Evolutionary conservation across 2,888 invertebrate species (phyloP), one percentile per base, ranked within the genome.

Genomic region (Taphrorychus bicolor): DNA sequence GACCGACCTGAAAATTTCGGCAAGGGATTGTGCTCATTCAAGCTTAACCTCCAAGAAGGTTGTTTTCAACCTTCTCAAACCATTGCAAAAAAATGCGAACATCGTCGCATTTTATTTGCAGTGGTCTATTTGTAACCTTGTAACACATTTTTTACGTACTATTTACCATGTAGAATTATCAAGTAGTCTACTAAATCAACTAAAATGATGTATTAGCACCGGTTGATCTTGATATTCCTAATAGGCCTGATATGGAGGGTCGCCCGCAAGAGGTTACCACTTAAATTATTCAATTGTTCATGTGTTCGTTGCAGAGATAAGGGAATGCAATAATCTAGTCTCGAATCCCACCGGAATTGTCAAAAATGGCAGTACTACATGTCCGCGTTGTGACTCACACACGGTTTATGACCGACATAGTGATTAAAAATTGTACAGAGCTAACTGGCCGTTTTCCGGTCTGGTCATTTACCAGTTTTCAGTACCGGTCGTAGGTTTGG

Each of bases 341-440:
- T 63, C 51, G 60, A 71, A 72, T 71, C 73, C 73, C 72, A 73
- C 73, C 69, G 68, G 69, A 67, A 71, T 71, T 71, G 71, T 76
- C 73, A 70, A 74, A 76, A 75, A 75, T 73, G 76, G 76, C 67
- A 73, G 73, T 72, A 19, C 59, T 42, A 40, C 59, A 53, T 59
- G 45, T 65, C 65, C 59, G 60, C 22, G 32, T 19, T 48, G 45
- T 66, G 59, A 66, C 59, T 60, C 66, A 66, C 52, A 52, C 52
- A 48, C 48, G n/a, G n/a, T 48, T 48, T 48, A 48, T 17, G 48
- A 48, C 18, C 48, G 48, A 48, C n/a, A 18, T 14, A 11, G 18
- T 52, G 52, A 52, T 52, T 52, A 19, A 52, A 52, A 52, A 52
- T n/a, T 52, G 21, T 52, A 48, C 48, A 14, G 16, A 48, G 48